phyloP scores from a whole-genome alignment of 2,888 invertebrate genomes.

The Standfussiana lucernea region DNA sequence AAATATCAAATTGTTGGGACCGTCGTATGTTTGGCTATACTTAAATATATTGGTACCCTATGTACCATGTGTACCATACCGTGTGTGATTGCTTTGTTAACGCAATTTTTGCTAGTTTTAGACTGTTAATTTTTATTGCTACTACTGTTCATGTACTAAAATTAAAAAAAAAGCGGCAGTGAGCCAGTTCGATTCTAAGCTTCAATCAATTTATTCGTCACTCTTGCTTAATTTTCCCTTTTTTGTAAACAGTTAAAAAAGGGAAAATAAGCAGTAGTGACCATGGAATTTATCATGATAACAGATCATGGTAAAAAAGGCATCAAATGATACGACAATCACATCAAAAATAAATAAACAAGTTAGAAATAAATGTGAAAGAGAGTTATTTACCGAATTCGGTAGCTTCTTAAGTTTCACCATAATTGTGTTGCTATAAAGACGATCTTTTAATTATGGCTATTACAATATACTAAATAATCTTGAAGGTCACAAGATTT shows the following conservation, averaged over 20 bases:
- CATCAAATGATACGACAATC: neutral
- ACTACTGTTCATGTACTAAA: no score
- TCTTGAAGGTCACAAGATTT: slow-evolving; percentile 13
- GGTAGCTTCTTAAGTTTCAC: neutral
- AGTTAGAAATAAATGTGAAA: neutral
- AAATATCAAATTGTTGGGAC: slow-evolving; percentile 46
- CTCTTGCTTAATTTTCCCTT: neutral
- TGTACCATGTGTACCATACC: no score
- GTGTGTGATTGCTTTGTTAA: neutral
- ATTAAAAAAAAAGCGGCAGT: neutral
- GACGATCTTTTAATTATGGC: slow-evolving; percentile 18
- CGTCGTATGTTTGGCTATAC: slow-evolving; percentile 2
- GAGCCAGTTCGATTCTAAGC: no score
- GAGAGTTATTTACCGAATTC: slow-evolving; percentile 10
- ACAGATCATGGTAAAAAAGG: no score
- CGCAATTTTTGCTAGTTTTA: neutral
- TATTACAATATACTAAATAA: slow-evolving; percentile 27
- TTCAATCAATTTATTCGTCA: neutral
- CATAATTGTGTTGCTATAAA: neutral
- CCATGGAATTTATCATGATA: no score
- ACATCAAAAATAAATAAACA: neutral
- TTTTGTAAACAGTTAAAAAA: no score
- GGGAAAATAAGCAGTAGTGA: no score
- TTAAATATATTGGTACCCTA: neutral
- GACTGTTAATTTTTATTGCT: neutral